Conservation (phyloP, 2,797 vertebrate species). For the Pitangus sulphuratus region DNA sequence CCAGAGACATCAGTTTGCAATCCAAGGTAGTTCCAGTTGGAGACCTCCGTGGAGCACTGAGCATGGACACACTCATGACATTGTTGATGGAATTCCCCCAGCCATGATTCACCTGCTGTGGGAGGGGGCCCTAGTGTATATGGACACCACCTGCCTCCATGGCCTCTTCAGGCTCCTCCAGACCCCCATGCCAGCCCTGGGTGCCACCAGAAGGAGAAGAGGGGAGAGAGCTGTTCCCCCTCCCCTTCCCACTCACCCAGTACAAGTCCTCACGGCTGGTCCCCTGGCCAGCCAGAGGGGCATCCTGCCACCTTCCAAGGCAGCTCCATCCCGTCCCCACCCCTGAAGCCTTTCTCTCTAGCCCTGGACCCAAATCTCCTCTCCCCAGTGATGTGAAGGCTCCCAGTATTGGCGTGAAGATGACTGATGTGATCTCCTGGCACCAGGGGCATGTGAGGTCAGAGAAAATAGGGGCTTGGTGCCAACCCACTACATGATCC, state of each 20-base stretch:
- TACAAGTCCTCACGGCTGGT: not conserved
- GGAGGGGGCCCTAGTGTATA: not conserved
- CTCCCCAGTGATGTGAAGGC: not conserved
- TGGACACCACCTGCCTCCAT: not conserved
- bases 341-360: not conserved
- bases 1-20: not conserved
- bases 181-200: not conserved
- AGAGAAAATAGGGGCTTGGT: not conserved
- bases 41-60: not conserved
- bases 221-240: rapidly evolving
- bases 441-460: not conserved
- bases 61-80: not conserved
- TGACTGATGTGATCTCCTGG: rapidly evolving
- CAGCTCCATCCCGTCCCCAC: not conserved
- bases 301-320: not conserved
- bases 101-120: not conserved
- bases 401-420: not conserved
- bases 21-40: not conserved
- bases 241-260: not conserved
- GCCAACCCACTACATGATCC: not conserved
- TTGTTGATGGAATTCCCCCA: not conserved
- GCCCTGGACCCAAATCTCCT: not conserved
- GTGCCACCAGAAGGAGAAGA: not conserved
- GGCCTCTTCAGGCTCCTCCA: not conserved
- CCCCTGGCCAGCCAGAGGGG: not conserved